Evolutionary conservation across 1,140 invertebrate species (phyloP), one percentile per base, ranked within the genome.

Genomic region (Colletes gigas): DNA sequence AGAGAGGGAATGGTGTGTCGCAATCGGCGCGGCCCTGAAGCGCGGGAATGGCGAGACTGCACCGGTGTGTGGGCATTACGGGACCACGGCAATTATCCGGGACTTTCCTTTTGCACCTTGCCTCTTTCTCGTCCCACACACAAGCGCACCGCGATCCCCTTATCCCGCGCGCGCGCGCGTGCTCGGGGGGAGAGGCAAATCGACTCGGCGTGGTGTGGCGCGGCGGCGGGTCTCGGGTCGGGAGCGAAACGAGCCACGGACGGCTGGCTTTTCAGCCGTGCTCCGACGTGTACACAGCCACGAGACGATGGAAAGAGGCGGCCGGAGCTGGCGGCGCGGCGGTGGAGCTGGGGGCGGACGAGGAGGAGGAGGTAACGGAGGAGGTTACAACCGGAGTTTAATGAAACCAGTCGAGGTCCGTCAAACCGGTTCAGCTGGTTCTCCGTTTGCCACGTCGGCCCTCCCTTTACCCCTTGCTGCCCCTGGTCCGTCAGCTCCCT

Each of bases 331-430:
- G 17, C 62, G 63, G 62, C 65, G 59, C 30, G 63, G 62, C 47
- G 55, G 60, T 1, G 39, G 57, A 62, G 54, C 39, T 57, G 47
- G 19, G 65, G 63, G 62, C 65, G 59, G 60, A 79, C 72, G 14
- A 50, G 60, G 54, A 47, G 71, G 7, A 75, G 83, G 67, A 74
- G 82, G 76, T 59, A 55, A 66, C 70, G 83, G 72, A 72, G 83
- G 88, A 89, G 90, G 88, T 87, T 88, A 88, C 87, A 89, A 90
- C 84, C 85, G 91, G 88, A 86, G 90, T 93, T 93, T 92, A 92
- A 93, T 91, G 91, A 92, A 92, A 92, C 89, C 89, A 87, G 85
- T 90, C 85, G 88, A 88, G 85, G 79, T 85, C 87, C 84, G 88
- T 85, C 81, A 86, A 93, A 92, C 92, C 92, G 89, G 90, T 91